Evolutionary conservation across 2,888 invertebrate genomes (phyloP).

Genomic region (Cylloceria caligata): DNA sequence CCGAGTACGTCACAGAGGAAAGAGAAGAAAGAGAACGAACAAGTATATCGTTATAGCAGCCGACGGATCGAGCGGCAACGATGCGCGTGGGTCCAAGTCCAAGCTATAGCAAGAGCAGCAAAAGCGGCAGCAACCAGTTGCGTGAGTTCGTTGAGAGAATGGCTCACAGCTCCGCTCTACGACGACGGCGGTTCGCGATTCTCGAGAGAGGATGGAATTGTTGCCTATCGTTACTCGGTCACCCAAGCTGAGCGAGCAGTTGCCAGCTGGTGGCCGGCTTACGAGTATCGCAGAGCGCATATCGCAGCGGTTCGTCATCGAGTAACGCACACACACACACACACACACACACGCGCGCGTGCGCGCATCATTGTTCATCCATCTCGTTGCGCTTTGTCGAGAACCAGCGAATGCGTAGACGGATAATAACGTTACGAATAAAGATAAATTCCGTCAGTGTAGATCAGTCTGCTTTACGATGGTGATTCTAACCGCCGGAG

Average conservation of each 20-base stretch:
- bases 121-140: conserved; percentile 51
- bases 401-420: conserved; percentile 14
- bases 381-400: conserved; percentile 11
- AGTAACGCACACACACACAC: not conserved
- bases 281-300: conserved; percentile 70
- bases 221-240: conserved; percentile 43
- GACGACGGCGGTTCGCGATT: conserved; percentile 10
- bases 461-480: not conserved
- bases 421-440: conserved; percentile 2
- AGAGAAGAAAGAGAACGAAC: not conserved
- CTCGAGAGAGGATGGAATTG: conserved; percentile 60
- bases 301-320: conserved; percentile 20
- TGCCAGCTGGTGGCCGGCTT: conserved; percentile 79
- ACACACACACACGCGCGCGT: not conserved
- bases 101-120: conserved; percentile 34
- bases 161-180: conserved; percentile 35
- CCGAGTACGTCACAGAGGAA: not conserved
- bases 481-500: not conserved
- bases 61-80: not conserved
- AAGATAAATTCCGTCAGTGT: not conserved
- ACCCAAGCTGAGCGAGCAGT: conserved; percentile 72
- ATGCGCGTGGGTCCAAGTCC: conserved; percentile 70
- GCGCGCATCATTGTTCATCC: not conserved
- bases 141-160: conserved; percentile 52
- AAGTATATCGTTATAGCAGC: not conserved